These are phyloP conservation scores for Psittacula echo DNA, from an alignment of 2,797 vertebrate species.

Conservation along the genomic window DNA sequence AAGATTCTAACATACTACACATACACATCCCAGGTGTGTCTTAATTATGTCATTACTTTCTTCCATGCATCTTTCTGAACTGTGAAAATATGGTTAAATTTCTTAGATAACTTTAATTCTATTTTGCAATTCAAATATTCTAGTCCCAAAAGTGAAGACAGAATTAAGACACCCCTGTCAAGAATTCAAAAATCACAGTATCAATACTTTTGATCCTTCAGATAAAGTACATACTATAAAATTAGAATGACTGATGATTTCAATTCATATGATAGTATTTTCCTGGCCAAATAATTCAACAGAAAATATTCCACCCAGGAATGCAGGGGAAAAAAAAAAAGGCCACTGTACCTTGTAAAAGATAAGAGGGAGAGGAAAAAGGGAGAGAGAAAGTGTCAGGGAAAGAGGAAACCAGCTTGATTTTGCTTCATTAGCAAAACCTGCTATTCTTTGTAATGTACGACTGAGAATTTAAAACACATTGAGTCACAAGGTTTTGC, in stretches of 20 bases:
- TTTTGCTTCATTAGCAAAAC: conserved; percentile 74
- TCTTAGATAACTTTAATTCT: conserved; percentile 30
- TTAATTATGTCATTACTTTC: conserved; percentile 45
- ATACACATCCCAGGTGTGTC: not conserved
- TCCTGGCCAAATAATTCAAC: conserved; percentile 59
- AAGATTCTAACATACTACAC: conserved; percentile 29
- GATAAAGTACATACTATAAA: conserved; percentile 70
- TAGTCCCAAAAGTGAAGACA: conserved; percentile 76
- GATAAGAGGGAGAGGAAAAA: not conserved
- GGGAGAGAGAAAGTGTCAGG: not conserved
- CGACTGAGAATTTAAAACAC: conserved; percentile 79
- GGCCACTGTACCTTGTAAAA: conserved; percentile 66
- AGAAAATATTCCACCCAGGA: conserved; percentile 66
- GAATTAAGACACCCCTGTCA: conserved; percentile 75
- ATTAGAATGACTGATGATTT: conserved; percentile 73
- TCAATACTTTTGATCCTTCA: conserved; percentile 79
- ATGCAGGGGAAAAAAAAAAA: conserved; percentile 41
- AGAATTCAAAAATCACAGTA: conserved; percentile 84
- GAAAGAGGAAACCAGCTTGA: conserved; percentile 51
- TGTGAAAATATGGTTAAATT: conserved; percentile 67
- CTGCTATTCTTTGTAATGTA: conserved; percentile 70
- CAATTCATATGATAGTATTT: conserved; percentile 55
- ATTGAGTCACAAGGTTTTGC: conserved; percentile 76
- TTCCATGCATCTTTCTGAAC: conserved; percentile 47
- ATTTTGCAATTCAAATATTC: conserved; percentile 27